Conservation (phyloP, 2,113 vertebrate genomes). For the Leptosomus discolor region DNA sequence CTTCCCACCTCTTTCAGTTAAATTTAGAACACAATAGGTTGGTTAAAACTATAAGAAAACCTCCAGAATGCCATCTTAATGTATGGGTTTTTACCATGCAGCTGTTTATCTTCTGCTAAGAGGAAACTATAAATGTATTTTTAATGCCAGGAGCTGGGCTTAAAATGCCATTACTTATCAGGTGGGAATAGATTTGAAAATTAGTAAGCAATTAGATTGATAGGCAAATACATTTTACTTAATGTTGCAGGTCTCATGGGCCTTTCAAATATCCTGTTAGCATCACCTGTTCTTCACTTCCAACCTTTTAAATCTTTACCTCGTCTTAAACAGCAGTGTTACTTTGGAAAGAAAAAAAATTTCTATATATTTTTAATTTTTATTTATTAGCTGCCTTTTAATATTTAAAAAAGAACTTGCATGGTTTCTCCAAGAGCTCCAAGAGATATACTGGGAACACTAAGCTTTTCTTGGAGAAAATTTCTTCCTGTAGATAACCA, state of each 20-base stretch:
- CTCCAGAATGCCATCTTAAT: not conserved
- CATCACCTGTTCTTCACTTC: constrained; percentile 70
- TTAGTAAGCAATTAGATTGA: constrained; percentile 62
- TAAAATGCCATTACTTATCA: constrained; percentile 59
- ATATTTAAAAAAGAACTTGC: not conserved
- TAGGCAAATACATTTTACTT: constrained; percentile 39
- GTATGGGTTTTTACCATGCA: not conserved
- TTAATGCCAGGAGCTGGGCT: constrained; percentile 49
- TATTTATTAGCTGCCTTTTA: not conserved
- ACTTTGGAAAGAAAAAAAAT: not conserved
- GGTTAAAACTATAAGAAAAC: constrained; percentile 2
- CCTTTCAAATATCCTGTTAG: constrained; percentile 55
- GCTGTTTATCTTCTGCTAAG: constrained; percentile 40
- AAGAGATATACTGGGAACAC: not conserved
- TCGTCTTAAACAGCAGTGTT: not conserved
- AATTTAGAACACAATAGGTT: constrained; percentile 27
- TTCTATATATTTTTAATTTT: not conserved
- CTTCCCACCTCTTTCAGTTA: constrained; percentile 5
- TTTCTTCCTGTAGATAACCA: constrained; percentile 41
- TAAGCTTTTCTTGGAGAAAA: constrained; percentile 28
- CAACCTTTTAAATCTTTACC: constrained; percentile 59
- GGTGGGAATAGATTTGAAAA: constrained; percentile 61
- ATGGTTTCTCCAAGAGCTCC: not conserved
- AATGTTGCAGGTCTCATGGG: constrained; percentile 25
- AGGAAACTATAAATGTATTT: constrained; percentile 58